Conservation (phyloP, 2,113 vertebrate genomes). For the Hymenochirus boettgeri region DNA sequence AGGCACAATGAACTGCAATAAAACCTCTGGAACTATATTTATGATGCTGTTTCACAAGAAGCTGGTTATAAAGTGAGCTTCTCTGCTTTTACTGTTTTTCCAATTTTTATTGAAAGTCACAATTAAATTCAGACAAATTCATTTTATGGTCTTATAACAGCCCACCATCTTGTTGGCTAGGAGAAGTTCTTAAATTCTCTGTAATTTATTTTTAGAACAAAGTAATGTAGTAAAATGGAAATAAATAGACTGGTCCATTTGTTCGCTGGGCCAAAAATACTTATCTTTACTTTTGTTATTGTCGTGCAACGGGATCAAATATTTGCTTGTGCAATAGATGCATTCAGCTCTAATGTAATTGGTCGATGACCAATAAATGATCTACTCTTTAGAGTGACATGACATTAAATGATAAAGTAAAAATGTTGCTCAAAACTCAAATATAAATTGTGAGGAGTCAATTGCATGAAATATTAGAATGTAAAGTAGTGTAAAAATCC, state of each 20-base stretch:
- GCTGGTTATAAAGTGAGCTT: slow-evolving; percentile 45
- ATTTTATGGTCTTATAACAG: slow-evolving; percentile 43
- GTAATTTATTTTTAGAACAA: slow-evolving; percentile 22
- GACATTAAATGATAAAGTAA: no score
- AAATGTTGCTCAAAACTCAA: no score
- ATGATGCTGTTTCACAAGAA: slow-evolving; percentile 48
- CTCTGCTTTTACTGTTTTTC: slow-evolving; percentile 56
- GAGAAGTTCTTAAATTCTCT: slow-evolving; percentile 25
- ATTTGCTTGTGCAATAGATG: no score
- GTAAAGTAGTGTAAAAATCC: no score
- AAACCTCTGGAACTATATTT: slow-evolving; percentile 49
- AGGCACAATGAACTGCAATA: slow-evolving; percentile 45
- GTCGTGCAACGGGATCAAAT: no score
- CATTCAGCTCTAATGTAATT: neutral
- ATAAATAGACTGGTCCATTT: slow-evolving; percentile 13
- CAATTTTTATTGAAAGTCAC: slow-evolving; percentile 50
- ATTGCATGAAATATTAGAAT: no score
- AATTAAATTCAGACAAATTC: slow-evolving; percentile 49
- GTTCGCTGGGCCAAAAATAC: neutral
- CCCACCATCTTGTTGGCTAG: slow-evolving; percentile 6
- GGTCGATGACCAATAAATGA: neutral
- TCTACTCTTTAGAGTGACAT: no score
- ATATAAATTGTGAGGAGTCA: no score
- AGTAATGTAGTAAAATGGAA: slow-evolving; percentile 22
- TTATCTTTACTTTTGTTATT: neutral